Evolutionary conservation across 2,888 invertebrate genomes (phyloP).

Genomic region (Drosophila fulvimacula): DNA sequence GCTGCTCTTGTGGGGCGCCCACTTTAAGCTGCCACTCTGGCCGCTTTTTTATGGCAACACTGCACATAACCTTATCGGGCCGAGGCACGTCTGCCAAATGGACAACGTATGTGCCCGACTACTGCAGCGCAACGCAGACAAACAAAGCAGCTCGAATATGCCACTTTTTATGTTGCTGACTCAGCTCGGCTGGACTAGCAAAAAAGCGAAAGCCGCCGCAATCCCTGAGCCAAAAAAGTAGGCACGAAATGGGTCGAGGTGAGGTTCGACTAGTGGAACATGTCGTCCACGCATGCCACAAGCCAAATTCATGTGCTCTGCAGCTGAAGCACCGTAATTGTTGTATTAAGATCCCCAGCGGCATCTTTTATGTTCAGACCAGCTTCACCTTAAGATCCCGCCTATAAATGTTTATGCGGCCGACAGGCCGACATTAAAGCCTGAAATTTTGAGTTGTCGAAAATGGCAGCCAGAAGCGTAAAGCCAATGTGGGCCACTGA

Average conservation of each 20-base stretch:
- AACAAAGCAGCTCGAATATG: background rate
- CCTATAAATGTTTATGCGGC: constrained; percentile 61
- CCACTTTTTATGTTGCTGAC: constrained; percentile 35
- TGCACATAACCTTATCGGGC: constrained; percentile 61
- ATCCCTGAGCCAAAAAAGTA: background rate
- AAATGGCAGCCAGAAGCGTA: background rate
- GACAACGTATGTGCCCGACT: constrained; percentile 45
- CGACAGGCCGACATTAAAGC: constrained; percentile 39
- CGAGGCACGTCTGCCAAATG: constrained; percentile 50
- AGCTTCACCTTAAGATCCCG: constrained; percentile 33
- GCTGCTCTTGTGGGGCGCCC: constrained; percentile 27
- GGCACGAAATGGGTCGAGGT: constrained; percentile 9
- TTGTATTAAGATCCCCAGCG: constrained; percentile 14
- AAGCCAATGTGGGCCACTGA: background rate
- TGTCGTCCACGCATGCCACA: background rate
- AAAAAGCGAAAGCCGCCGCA: background rate
- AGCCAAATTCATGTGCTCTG: constrained; percentile 13
- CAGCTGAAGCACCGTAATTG: constrained; percentile 25
- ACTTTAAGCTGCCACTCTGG: constrained; percentile 27
- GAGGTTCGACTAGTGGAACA: background rate
- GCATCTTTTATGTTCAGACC: constrained; percentile 28
- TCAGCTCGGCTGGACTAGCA: constrained; percentile 15
- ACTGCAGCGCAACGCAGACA: constrained; percentile 20
- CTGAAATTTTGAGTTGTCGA: constrained; percentile 6
- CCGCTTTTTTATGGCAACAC: constrained; percentile 51